phyloP scores from a whole-genome alignment of 2,797 vertebrate genomes.

The Myiotriccus ornatus region DNA sequence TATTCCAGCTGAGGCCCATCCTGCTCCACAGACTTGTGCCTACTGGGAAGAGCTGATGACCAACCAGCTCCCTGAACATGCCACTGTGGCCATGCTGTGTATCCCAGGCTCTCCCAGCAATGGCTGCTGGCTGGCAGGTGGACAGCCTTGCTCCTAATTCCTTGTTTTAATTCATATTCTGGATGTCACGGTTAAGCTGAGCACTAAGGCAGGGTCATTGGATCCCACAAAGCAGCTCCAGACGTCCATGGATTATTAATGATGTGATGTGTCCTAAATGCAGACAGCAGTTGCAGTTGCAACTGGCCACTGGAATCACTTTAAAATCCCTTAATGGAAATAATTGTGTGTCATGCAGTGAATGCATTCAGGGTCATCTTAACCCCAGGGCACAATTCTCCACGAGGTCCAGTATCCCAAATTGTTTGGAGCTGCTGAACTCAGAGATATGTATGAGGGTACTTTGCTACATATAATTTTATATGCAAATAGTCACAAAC shows the following conservation, averaged over 20 bases:
- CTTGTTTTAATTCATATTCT: neutral
- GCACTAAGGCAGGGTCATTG: neutral
- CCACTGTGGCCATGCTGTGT: neutral
- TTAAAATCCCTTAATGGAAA: slow-evolving; percentile 11
- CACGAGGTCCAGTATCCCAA: neutral
- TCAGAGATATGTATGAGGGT: neutral
- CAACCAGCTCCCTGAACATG: neutral
- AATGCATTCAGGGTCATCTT: accelerated
- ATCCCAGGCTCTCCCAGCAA: neutral
- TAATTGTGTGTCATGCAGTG: slow-evolving; percentile 12
- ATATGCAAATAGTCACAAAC: neutral
- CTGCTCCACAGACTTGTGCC: neutral
- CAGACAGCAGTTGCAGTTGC: neutral
- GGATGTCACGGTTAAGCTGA: neutral
- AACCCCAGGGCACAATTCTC: neutral
- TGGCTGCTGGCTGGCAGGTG: neutral
- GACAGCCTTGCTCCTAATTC: neutral
- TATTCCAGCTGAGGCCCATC: neutral
- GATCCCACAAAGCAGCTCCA: neutral
- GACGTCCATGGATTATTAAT: neutral
- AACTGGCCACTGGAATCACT: neutral
- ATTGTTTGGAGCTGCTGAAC: neutral
- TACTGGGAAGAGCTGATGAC: neutral
- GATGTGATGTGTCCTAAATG: neutral
- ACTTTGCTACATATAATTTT: neutral